A percentile compares a stretch with the other conserved stretches of the same genome.
These are phyloP conservation scores for Percina caprodes DNA, from an alignment of 2,113 vertebrate species.

Conservation along the genomic window DNA sequence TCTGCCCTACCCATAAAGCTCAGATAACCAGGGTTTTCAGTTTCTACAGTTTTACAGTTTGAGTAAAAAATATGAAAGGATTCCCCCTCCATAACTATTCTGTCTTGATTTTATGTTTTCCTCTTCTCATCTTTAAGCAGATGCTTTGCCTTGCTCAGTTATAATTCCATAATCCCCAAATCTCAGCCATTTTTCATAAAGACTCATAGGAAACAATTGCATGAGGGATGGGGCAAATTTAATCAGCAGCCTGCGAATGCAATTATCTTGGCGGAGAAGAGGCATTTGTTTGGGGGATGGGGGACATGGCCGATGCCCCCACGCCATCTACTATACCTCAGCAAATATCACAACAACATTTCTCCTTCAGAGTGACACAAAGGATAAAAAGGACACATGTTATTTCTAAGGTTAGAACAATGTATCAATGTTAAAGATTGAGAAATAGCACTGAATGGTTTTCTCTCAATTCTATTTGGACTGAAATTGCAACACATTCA, in stretches of 20 bases:
- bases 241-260: slow-evolving; percentile 80
- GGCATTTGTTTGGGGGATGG: slow-evolving; percentile 52
- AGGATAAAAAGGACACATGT: slow-evolving; percentile 1
- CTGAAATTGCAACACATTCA: neutral
- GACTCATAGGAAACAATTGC: slow-evolving; percentile 82
- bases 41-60: slow-evolving; percentile 48
- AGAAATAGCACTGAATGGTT: neutral
- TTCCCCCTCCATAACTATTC: slow-evolving; percentile 40
- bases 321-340: slow-evolving; percentile 37
- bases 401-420: neutral
- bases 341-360: slow-evolving; percentile 29
- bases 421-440: neutral
- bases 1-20: slow-evolving; percentile 61
- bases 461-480: neutral
- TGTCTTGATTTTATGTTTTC: slow-evolving; percentile 63
- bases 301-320: slow-evolving; percentile 52
- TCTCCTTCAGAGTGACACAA: slow-evolving; percentile 22
- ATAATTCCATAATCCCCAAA: slow-evolving; percentile 84
- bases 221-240: slow-evolving; percentile 77
- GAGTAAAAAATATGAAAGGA: slow-evolving; percentile 61
- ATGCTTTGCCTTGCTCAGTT: slow-evolving; percentile 72
- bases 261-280: slow-evolving; percentile 74
- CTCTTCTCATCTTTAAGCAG: slow-evolving; percentile 72
- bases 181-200: slow-evolving; percentile 84
- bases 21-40: slow-evolving; percentile 73